Conservation (phyloP, 2,113 vertebrate species). For the Nesoenas mayeri region DNA sequence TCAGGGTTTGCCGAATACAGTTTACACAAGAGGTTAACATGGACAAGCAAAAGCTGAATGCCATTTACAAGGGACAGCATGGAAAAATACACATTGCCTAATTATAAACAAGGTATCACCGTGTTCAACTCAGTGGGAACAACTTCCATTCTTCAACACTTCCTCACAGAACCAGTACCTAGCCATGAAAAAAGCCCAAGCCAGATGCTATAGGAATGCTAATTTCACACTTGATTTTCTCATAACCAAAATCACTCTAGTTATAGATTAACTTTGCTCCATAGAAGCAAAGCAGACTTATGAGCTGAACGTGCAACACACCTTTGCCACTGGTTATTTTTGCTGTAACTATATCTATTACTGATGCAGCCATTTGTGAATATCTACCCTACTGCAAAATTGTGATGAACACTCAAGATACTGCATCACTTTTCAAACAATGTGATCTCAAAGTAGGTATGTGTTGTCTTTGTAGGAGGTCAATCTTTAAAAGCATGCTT, state of each 20-base stretch:
- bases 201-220: not conserved
- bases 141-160: not conserved
- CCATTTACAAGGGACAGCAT: not conserved
- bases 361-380: not conserved
- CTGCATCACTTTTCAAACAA: not conserved
- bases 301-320: not conserved
- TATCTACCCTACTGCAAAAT: not conserved
- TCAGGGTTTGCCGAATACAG: not conserved
- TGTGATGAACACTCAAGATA: not conserved
- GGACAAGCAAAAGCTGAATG: not conserved
- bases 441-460: not conserved
- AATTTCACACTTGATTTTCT: not conserved
- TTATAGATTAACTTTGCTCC: not conserved
- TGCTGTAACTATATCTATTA: not conserved
- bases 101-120: not conserved
- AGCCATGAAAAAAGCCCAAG: not conserved
- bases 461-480: not conserved
- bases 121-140: not conserved
- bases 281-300: not conserved
- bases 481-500: not conserved
- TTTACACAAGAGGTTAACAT: not conserved
- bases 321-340: not conserved
- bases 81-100: not conserved
- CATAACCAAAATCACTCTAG: not conserved
- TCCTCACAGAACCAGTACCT: not conserved